These are phyloP conservation scores for Microctenopoma stevenorrisi DNA, from an alignment of 2,797 vertebrate species.

Conservation along the genomic window DNA sequence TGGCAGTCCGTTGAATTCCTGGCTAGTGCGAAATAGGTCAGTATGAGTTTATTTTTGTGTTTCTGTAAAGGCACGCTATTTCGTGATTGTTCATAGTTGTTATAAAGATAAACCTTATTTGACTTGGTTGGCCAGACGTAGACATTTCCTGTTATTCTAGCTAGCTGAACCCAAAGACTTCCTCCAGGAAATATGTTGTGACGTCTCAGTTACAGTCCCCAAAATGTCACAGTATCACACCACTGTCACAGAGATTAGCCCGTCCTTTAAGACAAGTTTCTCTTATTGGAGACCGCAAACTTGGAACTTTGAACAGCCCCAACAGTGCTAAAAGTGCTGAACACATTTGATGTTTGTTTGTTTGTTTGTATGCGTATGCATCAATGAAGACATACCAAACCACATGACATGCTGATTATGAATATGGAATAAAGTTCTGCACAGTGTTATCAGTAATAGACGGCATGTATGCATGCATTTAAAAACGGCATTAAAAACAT, in stretches of 20 bases:
- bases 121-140: conserved; percentile 44
- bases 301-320: background rate
- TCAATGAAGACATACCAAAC: too few species aligned
- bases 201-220: conserved; percentile 25
- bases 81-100: conserved; percentile 12
- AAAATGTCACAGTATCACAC: conserved; percentile 4
- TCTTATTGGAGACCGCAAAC: conserved; percentile 3
- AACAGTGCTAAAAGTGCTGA: background rate
- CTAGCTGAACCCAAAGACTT: conserved; percentile 47
- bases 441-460: too few species aligned
- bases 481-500: conserved; percentile 59
- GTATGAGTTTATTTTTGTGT: conserved; percentile 44
- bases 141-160: conserved; percentile 65
- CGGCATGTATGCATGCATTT: background rate
- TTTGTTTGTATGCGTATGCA: too few species aligned
- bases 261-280: conserved; percentile 2
- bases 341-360: too few species aligned
- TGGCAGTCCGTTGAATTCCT: conserved; percentile 48
- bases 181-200: conserved; percentile 30
- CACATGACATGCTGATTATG: too few species aligned
- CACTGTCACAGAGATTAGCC: conserved; percentile 22
- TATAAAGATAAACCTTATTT: conserved; percentile 52
- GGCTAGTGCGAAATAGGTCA: conserved; percentile 41
- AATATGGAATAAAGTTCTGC: too few species aligned
- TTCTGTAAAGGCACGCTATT: conserved; percentile 17